Percentiles rank a stretch among this genome's conserved stretches.
Evolutionary conservation across 2,888 invertebrate genomes (phyloP).

Genomic region (Cremastobaeus sp.): DNA sequence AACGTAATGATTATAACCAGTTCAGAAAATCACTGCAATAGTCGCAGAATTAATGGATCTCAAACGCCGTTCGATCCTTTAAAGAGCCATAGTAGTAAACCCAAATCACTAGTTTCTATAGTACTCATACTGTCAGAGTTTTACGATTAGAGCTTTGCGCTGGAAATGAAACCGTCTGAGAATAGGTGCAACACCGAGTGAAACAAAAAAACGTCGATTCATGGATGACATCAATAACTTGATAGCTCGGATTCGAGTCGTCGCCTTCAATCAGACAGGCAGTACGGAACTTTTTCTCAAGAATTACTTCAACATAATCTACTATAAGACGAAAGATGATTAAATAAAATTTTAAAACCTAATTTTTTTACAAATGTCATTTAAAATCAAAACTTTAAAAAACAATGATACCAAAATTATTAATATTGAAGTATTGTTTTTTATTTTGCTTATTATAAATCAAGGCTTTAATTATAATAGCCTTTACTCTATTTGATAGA

Average conservation of each 20-base stretch:
- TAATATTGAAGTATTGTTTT: no score
- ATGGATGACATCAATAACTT: conserved; percentile 26
- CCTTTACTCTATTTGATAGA: no score
- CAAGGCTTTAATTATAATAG: no score
- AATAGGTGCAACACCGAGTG: conserved; percentile 8
- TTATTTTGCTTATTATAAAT: no score
- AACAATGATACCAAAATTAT: no score
- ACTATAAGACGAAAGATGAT: no score
- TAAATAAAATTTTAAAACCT: no score
- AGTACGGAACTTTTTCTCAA: conserved; percentile 18
- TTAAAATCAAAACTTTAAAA: no score
- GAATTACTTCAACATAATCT: conserved; percentile 18
- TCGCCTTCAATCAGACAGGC: conserved; percentile 14
- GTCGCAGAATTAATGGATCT: conserved; percentile 7
- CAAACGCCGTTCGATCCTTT: conserved; percentile 10
- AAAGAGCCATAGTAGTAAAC: conserved; percentile 1
- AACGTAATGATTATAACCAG: not conserved
- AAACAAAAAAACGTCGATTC: conserved; percentile 16
- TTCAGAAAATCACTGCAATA: conserved; percentile 5
- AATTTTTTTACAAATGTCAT: no score
- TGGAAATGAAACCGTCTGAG: conserved; percentile 3
- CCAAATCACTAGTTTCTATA: conserved; percentile 12
- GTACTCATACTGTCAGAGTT: conserved; percentile 10
- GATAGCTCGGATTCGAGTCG: not conserved
- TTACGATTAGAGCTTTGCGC: no score